Conservation (phyloP, 1,140 invertebrate species). For the Periplaneta americana region DNA sequence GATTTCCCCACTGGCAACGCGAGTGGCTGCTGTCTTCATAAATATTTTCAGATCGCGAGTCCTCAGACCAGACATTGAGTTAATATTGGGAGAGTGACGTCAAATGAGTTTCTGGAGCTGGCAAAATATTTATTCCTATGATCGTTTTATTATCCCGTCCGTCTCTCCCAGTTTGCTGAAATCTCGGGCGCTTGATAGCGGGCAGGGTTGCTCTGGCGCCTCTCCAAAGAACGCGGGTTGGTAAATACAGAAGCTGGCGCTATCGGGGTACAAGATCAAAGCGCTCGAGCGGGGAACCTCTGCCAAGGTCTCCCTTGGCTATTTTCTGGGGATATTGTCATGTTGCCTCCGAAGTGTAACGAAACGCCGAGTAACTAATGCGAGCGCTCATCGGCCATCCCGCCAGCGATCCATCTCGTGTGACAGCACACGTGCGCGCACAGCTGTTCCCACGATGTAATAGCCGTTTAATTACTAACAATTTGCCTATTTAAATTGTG, state of each 20-base stretch:
- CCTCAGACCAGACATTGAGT: too few species aligned
- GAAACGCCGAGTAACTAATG: constrained; percentile 28
- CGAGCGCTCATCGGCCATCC: too few species aligned
- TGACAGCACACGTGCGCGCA: too few species aligned
- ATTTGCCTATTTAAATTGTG: too few species aligned
- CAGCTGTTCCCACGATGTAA: too few species aligned
- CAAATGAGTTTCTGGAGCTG: background rate
- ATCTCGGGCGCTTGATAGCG: background rate
- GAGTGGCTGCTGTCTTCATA: too few species aligned
- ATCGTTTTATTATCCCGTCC: background rate
- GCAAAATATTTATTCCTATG: background rate
- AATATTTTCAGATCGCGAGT: too few species aligned
- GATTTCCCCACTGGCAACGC: too few species aligned
- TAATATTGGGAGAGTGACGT: background rate
- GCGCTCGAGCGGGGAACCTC: background rate
- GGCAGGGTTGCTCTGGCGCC: background rate
- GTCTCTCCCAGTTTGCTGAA: background rate
- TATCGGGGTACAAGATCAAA: background rate
- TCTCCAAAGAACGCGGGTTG: background rate
- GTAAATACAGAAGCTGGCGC: background rate
- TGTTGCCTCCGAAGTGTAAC: too few species aligned
- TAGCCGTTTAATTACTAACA: too few species aligned
- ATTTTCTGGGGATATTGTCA: constrained; percentile 38
- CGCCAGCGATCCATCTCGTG: background rate
- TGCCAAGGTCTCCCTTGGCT: constrained; percentile 34